Conservation (phyloP, 1,140 invertebrate genomes). For the fruit fly (Drosophila melanogaster) region DNA sequence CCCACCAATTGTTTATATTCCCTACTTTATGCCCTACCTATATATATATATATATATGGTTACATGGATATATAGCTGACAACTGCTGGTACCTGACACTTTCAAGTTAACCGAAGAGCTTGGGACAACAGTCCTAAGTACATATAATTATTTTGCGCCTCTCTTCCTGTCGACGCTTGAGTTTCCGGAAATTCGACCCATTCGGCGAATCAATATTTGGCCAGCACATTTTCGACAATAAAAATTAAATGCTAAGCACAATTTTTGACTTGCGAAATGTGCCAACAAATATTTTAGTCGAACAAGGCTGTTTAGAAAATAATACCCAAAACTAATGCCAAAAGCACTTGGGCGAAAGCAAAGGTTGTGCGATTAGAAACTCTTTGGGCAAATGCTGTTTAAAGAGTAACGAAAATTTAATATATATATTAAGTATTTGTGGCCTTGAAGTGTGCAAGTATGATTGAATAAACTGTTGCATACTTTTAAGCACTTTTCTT, state of each 20-base stretch:
- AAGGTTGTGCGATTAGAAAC: background rate
- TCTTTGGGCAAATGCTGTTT: background rate
- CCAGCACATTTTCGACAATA: slow-evolving; percentile 27
- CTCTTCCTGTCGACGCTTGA: slow-evolving; percentile 19
- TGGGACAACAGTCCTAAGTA: slow-evolving; percentile 34
- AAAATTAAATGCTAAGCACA: slow-evolving; percentile 29
- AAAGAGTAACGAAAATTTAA: background rate
- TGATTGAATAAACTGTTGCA: too few relatives aligned
- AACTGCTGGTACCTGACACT: slow-evolving; percentile 30
- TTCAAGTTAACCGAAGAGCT: slow-evolving; percentile 32
- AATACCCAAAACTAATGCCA: slow-evolving; percentile 16
- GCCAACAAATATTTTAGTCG: slow-evolving; percentile 32
- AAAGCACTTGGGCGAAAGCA: slow-evolving; percentile 17
- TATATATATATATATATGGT: slow-evolving; percentile 1
- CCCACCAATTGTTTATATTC: slow-evolving; percentile 29
- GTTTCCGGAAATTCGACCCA: background rate
- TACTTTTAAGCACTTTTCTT: too few relatives aligned
- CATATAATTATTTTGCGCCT: slow-evolving; percentile 31
- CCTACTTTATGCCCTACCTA: slow-evolving; percentile 16
- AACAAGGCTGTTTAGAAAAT: slow-evolving; percentile 14
- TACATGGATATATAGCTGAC: background rate
- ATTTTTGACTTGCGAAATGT: slow-evolving; percentile 25
- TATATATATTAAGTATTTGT: too few relatives aligned
- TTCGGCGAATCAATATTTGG: slow-evolving; percentile 31
- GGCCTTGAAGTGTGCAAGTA: too few relatives aligned